Percentiles rank a stretch among this genome's conserved stretches.
Evolutionary conservation across 2,113 vertebrate genomes (phyloP).

Genomic region (Plestiodon gilberti): DNA sequence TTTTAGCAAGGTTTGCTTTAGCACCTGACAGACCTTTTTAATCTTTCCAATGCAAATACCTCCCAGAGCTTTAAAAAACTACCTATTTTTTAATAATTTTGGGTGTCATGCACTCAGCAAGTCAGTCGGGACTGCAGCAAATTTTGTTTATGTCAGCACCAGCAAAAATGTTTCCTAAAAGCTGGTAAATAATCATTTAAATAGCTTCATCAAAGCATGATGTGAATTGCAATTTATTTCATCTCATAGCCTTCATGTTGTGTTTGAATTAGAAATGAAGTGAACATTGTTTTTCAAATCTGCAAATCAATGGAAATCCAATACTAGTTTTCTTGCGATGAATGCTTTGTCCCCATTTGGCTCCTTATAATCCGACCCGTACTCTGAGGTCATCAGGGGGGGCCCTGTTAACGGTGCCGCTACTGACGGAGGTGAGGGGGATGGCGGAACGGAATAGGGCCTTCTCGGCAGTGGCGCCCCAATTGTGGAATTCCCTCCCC

Average conservation of each 20-base stretch:
- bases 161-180: not conserved
- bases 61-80: not conserved
- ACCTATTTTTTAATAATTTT: not conserved
- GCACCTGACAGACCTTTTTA: not conserved
- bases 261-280: not conserved
- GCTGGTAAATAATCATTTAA: not conserved
- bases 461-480: too few species aligned
- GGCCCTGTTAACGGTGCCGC: too few species aligned
- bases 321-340: not conserved
- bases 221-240: slow-evolving; percentile 1
- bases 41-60: not conserved
- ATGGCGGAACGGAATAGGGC: too few species aligned
- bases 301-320: not conserved
- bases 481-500: too few species aligned
- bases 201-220: slow-evolving; percentile 11
- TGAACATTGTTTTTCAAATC: not conserved
- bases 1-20: not conserved
- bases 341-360: not conserved
- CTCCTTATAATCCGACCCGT: too few species aligned
- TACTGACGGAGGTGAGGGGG: too few species aligned
- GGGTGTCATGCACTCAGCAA: not conserved
- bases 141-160: slow-evolving; percentile 14
- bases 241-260: not conserved
- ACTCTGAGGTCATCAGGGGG: too few species aligned
- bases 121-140: not conserved